phyloP scores from a whole-genome alignment of 1,140 invertebrate species.

The Chironomus tepperi region DNA sequence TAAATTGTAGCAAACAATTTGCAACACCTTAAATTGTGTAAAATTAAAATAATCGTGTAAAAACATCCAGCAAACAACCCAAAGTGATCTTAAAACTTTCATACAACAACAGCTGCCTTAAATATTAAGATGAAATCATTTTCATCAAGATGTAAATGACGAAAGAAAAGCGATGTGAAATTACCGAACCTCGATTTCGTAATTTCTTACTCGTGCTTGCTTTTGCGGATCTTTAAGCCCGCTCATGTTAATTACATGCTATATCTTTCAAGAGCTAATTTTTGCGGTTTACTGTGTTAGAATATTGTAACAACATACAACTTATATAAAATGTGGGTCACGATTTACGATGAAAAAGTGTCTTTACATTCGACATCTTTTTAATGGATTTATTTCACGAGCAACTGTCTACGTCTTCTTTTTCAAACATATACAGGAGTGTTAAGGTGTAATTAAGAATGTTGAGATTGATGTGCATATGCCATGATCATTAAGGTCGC shows the following conservation, averaged over 20 bases:
- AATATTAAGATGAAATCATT: too few species aligned
- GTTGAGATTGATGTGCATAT: too few species aligned
- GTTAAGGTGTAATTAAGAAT: too few species aligned
- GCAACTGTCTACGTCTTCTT: slow-evolving; percentile 6
- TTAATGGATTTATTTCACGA: background rate
- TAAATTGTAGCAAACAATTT: too few species aligned
- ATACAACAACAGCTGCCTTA: too few species aligned
- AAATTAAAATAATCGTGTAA: too few species aligned
- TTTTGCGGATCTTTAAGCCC: background rate
- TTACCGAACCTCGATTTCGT: background rate
- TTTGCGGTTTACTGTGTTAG: too few species aligned
- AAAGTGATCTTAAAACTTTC: too few species aligned
- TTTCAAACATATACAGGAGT: background rate
- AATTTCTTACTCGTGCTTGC: background rate
- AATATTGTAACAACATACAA: background rate
- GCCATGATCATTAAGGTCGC: too few species aligned
- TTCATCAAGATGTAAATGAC: background rate
- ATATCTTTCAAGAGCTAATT: background rate
- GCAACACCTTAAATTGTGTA: too few species aligned
- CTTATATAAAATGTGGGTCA: background rate
- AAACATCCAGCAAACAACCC: too few species aligned
- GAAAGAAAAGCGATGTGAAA: background rate
- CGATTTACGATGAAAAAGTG: background rate
- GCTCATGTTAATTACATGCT: slow-evolving; percentile 1
- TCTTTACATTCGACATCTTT: background rate